Conservation (phyloP, 2,797 vertebrate species). For the Trematomus bernacchii region DNA sequence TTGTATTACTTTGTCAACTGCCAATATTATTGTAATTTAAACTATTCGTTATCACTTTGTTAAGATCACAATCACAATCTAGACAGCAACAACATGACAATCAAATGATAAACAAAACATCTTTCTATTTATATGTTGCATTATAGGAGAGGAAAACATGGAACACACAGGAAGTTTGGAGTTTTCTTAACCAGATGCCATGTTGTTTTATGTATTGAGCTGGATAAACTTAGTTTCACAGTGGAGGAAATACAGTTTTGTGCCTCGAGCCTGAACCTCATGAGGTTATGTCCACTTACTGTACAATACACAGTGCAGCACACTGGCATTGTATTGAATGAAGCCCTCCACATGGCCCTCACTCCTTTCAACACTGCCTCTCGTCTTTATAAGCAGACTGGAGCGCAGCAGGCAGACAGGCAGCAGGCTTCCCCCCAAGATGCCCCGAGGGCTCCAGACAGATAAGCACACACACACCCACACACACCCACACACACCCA, state of each 20-base stretch:
- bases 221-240: not conserved
- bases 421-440: slow-evolving; percentile 28
- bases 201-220: not conserved
- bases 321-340: slow-evolving; percentile 43
- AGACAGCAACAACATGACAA: not conserved
- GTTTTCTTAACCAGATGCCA: not conserved
- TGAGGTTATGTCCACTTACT: slow-evolving; percentile 15
- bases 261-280: not conserved
- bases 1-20: not conserved
- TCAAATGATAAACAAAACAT: not conserved
- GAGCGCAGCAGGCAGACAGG: slow-evolving; percentile 61
- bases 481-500: slow-evolving; percentile 11
- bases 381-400: slow-evolving; percentile 55
- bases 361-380: slow-evolving; percentile 51
- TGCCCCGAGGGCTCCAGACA: slow-evolving; percentile 69
- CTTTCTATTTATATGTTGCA: too few relatives aligned
- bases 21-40: too few relatives aligned
- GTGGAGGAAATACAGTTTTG: slow-evolving; percentile 25
- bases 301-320: not conserved
- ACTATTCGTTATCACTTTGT: too few relatives aligned
- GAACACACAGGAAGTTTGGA: not conserved
- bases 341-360: slow-evolving; percentile 40
- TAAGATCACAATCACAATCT: not conserved
- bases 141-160: not conserved
- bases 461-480: slow-evolving; percentile 39